Evolutionary conservation across 2,113 vertebrate genomes (phyloP).

Genomic region (Anas platyrhynchos): DNA sequence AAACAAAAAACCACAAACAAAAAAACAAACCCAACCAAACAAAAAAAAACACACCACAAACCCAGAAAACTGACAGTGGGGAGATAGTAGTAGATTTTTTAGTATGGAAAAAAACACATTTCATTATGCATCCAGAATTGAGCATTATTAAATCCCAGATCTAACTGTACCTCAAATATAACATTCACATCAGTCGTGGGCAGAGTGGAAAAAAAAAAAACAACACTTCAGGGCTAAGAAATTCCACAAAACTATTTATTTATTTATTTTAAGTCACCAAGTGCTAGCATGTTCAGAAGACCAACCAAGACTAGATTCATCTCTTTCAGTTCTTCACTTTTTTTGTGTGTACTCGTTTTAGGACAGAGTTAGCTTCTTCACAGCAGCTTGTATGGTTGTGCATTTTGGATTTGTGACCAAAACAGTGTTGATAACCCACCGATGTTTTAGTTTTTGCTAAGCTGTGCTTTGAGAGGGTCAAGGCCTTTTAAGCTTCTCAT

Average conservation of each 20-base stretch:
- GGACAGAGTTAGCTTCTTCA: not conserved
- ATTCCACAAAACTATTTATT: not conserved
- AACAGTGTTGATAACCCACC: not conserved
- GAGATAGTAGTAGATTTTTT: no score
- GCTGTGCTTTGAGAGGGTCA: not conserved
- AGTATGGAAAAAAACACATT: not conserved
- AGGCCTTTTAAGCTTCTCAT: not conserved
- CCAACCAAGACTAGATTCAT: not conserved
- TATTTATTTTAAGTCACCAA: not conserved
- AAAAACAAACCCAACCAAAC: no score
- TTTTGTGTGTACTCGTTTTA: not conserved
- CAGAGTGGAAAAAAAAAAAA: rapidly evolving
- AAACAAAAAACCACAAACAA: no score
- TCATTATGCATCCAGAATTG: not conserved
- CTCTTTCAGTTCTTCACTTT: not conserved
- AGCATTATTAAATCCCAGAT: not conserved
- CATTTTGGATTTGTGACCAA: not conserved
- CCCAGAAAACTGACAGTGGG: no score
- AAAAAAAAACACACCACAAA: no score
- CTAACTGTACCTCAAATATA: not conserved
- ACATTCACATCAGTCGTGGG: rapidly evolving
- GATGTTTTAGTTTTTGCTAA: not conserved
- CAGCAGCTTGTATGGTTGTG: not conserved
- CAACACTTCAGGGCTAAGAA: not conserved
- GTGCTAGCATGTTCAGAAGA: not conserved